A percentile compares a stretch with the other conserved stretches of the same genome.
Evolutionary conservation across 2,113 vertebrate genomes (phyloP).

Genomic region (Siniperca knerii): DNA sequence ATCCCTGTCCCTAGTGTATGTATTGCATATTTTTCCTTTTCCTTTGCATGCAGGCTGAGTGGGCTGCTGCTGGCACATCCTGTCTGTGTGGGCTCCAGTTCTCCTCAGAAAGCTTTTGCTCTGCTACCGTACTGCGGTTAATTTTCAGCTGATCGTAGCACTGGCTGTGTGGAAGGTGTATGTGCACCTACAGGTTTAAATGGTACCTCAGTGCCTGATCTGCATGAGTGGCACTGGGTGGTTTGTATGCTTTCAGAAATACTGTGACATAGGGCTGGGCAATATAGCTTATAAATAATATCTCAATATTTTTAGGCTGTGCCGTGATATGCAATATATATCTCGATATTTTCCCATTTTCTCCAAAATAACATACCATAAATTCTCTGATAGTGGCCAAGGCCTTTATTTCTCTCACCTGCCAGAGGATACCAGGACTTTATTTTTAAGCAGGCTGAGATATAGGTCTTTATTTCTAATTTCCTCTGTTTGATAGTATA

Average conservation of each 20-base stretch:
- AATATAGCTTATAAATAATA: too few species aligned
- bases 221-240: conserved; percentile 59
- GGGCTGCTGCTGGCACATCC: conserved; percentile 66
- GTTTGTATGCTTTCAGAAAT: conserved; percentile 54
- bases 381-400: too few species aligned
- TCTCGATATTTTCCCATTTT: too few species aligned
- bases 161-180: conserved; percentile 41
- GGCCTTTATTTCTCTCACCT: too few species aligned
- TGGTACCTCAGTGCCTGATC: conserved; percentile 40
- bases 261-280: conserved; percentile 8
- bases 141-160: conserved; percentile 44
- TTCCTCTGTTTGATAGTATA: too few species aligned
- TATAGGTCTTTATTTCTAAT: too few species aligned
- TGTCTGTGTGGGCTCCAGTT: conserved; percentile 66
- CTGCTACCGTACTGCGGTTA: conserved; percentile 34
- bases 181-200: conserved; percentile 37
- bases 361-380: too few species aligned
- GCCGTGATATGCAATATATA: too few species aligned
- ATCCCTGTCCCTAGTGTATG: conserved; percentile 98
- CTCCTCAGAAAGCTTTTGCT: conserved; percentile 61
- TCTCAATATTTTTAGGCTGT: too few species aligned
- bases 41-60: conserved; percentile 76
- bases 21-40: conserved; percentile 83
- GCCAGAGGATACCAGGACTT: too few species aligned
- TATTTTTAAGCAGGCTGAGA: too few species aligned